phyloP scores from a whole-genome alignment of 2,888 invertebrate genomes.

The Melikaiella ostensackeni region DNA sequence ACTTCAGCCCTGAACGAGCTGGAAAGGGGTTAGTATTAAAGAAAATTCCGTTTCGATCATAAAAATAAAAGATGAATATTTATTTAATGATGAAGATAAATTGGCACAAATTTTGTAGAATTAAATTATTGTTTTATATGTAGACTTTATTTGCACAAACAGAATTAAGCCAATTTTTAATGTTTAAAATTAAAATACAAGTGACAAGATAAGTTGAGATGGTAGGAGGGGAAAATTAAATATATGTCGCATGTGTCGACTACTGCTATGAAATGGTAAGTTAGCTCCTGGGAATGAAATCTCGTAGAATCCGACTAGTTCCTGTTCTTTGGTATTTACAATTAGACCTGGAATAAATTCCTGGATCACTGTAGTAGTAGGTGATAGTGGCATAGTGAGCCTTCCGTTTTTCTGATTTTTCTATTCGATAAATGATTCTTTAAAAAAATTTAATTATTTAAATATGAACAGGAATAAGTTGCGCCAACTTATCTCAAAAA shows the following conservation, averaged over 20 bases:
- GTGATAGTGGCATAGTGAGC: neutral
- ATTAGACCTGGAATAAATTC: neutral
- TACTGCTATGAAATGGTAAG: constrained; percentile 17
- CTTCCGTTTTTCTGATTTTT: neutral
- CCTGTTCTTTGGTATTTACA: constrained; percentile 12
- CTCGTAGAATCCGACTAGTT: constrained; percentile 1
- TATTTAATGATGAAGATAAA: neutral
- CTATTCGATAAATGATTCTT: neutral
- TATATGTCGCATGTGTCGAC: constrained; percentile 20
- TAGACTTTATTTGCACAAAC: too few relatives aligned
- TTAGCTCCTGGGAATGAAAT: constrained; percentile 34
- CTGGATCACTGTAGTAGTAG: neutral
- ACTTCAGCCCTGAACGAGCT: too few relatives aligned
- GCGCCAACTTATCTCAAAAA: too few relatives aligned
- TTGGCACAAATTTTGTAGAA: too few relatives aligned
- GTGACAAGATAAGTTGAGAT: neutral
- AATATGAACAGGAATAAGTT: too few relatives aligned
- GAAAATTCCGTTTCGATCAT: too few relatives aligned
- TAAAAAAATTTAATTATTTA: too few relatives aligned
- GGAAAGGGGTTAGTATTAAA: too few relatives aligned
- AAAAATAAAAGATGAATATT: too few relatives aligned
- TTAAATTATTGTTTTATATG: too few relatives aligned
- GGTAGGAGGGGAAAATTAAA: neutral
- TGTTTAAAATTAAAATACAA: too few relatives aligned
- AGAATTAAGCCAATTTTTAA: too few relatives aligned